These are phyloP conservation scores for Apodemia duryi DNA, from an alignment of 2,888 invertebrate genomes.

Conservation along the genomic window DNA sequence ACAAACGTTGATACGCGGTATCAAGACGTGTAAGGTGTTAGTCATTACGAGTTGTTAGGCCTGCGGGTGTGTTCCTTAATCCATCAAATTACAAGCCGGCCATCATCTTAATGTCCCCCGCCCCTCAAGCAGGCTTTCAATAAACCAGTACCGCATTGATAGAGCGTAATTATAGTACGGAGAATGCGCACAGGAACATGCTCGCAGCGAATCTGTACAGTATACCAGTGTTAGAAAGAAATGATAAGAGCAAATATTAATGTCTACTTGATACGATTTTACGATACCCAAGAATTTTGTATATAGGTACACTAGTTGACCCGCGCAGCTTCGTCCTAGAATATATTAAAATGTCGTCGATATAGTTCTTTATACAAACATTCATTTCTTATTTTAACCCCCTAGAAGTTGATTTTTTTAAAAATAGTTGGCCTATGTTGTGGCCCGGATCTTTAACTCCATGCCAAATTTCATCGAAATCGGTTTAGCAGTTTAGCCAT, in stretches of 20 bases:
- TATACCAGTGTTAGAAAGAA: conserved; percentile 24
- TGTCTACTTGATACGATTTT: too few relatives aligned
- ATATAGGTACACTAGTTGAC: too few relatives aligned
- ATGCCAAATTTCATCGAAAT: too few relatives aligned
- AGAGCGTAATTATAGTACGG: conserved; percentile 70
- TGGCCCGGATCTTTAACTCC: too few relatives aligned
- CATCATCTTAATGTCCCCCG: conserved; percentile 75
- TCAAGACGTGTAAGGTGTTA: conserved; percentile 19
- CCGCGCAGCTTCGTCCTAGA: too few relatives aligned
- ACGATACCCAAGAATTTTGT: too few relatives aligned
- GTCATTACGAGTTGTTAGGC: conserved; percentile 62
- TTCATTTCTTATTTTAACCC: too few relatives aligned
- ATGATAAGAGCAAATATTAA: neutral
- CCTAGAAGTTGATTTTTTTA: too few relatives aligned
- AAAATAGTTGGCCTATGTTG: too few relatives aligned
- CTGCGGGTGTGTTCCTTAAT: conserved; percentile 71
- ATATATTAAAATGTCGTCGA: too few relatives aligned
- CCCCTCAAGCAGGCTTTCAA: conserved; percentile 67
- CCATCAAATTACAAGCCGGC: conserved; percentile 75
- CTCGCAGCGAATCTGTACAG: conserved; percentile 60
- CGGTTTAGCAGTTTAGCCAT: too few relatives aligned
- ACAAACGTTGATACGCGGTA: neutral
- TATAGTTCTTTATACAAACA: too few relatives aligned
- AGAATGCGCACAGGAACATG: conserved; percentile 45
- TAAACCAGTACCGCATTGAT: conserved; percentile 74